Evolutionary conservation across 1,140 invertebrate genomes (phyloP).

Genomic region (Achroia grisella): DNA sequence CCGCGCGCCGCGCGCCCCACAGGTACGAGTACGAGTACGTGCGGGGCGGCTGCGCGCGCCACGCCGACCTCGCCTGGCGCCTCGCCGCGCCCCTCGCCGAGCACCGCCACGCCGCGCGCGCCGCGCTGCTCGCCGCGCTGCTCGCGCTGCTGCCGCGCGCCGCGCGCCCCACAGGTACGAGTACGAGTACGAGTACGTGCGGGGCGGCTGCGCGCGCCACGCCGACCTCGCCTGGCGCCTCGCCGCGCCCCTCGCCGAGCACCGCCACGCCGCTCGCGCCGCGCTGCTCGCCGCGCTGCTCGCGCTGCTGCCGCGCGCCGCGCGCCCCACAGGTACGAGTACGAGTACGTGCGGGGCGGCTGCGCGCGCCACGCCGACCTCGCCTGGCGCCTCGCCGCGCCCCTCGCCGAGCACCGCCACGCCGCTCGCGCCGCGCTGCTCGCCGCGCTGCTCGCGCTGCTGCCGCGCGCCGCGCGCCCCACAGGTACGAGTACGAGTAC

Average conservation of each 20-base stretch:
- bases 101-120: constrained; percentile 21
- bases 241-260: constrained; percentile 16
- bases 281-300: constrained; percentile 23
- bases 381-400: constrained; percentile 13
- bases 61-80: constrained; percentile 32
- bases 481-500: too few relatives aligned
- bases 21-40: too few relatives aligned
- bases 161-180: background rate
- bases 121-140: constrained; percentile 23
- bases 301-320: constrained; percentile 13
- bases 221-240: constrained; percentile 34
- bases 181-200: too few relatives aligned
- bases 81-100: constrained; percentile 6
- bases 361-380: constrained; percentile 39
- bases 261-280: constrained; percentile 26
- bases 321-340: background rate
- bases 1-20: constrained; percentile 6
- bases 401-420: constrained; percentile 2
- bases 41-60: constrained; percentile 28
- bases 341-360: constrained; percentile 27
- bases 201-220: constrained; percentile 28
- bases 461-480: constrained; percentile 9
- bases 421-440: constrained; percentile 29
- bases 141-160: constrained; percentile 14
- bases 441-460: constrained; percentile 17